Base-by-base conservation (phyloP, 2,888 invertebrate genomes). In the Alentia gelatinosa region DNA sequence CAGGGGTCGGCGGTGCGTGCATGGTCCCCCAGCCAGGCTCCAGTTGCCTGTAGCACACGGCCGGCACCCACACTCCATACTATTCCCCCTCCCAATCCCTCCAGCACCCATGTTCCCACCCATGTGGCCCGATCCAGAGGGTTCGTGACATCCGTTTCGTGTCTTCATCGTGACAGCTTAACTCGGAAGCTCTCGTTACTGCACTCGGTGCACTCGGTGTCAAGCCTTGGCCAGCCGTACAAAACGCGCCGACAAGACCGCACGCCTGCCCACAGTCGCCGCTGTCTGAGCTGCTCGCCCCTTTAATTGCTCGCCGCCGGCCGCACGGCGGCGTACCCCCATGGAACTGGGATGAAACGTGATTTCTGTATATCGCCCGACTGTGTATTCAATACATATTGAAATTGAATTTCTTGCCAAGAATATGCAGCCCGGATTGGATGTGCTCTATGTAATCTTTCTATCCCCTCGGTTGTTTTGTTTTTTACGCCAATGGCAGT, bases 131-230 rank as follows among this genome's bases (percentile, higher is more conserved):
- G 47, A n/a, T 33, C 74, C 74, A 12, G 74, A 19, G 23, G 39
- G 79, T 79, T 35, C 79, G 79, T 79, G 79, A 37, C 79, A 35
- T 39, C 39, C 79, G 37, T 23, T 26, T 12, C 79, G 37, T 79
- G 79, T 79, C 37, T 19, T 19, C 37, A 7, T 19, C 1, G 37
- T 39, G 79, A 79, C 37, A 39, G 39, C 79, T 79, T 39, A 79
- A 79, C 79, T 79, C 79, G 79, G 79, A 9, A 5, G 37, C 39
- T 79, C 79, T 79, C 79, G 79, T 79, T 79, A 79, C 37, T 35
- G 39, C 37, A 63, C 37, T 19, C 23, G 79, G 79, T 39, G 23
- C 37, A 39, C 37, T 33, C 74, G 3, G 74, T 74, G 74, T 30
- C 74, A 74, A 74, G 37, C 39, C 39, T 35, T 39, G 79, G 5